Evolutionary conservation across 2,888 invertebrate genomes (phyloP), one percentile per base, ranked within the genome.

Genomic region (Uloborus plumipes): DNA sequence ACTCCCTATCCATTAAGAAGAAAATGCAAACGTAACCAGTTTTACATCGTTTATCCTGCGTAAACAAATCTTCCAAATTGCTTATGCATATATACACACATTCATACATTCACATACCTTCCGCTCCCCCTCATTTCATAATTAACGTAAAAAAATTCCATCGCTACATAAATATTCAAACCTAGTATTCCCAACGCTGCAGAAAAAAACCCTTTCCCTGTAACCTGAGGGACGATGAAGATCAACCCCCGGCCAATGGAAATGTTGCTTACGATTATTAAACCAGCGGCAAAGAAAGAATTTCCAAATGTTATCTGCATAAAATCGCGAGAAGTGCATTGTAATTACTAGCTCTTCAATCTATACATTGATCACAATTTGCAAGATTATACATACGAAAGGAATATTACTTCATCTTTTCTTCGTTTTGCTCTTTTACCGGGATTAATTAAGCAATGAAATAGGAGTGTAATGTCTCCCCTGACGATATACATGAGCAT

Each of bases 391-490:
- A 59, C 62, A 31, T 39, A 14, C 22, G 62, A 62, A 0, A 1
- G 31, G n/a, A 31, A 16, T 62, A 26, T 26, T 26, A 16, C 62
- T 62, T 16, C 14, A 18, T 15, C 31, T 62, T 31, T 62, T 31
- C 62, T 62, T 16, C 14, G 31, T 15, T 16, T 62, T 62, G 14
- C 39, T 62, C 62, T 62, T 62, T 62, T 31, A 16, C 31, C 39
- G 14, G 62, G 31, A 62, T 62, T 62, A 62, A 62, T 62, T 62
- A 62, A 62, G 31, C 62, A 62, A 62, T 62, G 31, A 62, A 62
- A 62, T 62, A 31, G 31, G 6, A 15, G 26, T 31, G 62, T 62
- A 62, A 62, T 62, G 62, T 31, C n/a, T 62, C 62, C 62, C 62
- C 14, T 16, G 62, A 62, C 62, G 31, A 39, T 39, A 39, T 39